Conservation (phyloP, 2,113 vertebrate genomes). For the Hippocampus comes region DNA sequence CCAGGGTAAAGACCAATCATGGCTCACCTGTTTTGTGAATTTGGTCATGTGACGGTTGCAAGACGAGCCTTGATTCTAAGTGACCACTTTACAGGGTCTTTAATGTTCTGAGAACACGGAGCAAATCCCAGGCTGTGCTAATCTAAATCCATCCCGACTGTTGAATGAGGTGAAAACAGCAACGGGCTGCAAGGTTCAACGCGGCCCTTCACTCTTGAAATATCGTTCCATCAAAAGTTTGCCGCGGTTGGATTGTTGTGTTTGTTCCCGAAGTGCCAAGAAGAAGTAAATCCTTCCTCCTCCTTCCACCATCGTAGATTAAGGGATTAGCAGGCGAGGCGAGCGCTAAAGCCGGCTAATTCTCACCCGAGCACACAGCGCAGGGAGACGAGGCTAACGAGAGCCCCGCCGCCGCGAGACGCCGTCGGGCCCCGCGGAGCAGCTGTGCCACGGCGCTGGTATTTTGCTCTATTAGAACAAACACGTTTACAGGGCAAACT, state of each 20-base stretch:
- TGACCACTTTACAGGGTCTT: too few relatives aligned
- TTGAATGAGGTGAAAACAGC: neutral
- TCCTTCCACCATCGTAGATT: conserved; percentile 54
- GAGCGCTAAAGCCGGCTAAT: conserved; percentile 67
- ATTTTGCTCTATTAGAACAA: neutral
- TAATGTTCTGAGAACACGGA: too few relatives aligned
- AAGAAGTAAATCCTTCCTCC: conserved; percentile 58
- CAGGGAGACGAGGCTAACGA: conserved; percentile 55
- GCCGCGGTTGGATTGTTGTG: conserved; percentile 15
- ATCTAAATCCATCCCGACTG: neutral
- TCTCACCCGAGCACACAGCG: conserved; percentile 66
- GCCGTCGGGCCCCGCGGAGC: conserved; percentile 47
- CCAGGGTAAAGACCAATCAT: too few relatives aligned
- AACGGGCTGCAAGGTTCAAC: neutral
- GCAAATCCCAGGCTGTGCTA: neutral
- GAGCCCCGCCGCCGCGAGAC: conserved; percentile 53
- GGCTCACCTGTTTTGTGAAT: too few relatives aligned
- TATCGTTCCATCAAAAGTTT: neutral
- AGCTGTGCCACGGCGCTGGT: conserved; percentile 53
- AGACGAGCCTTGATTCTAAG: too few relatives aligned
- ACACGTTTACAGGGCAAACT: conserved; percentile 1
- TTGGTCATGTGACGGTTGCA: too few relatives aligned
- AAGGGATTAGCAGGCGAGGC: conserved; percentile 65
- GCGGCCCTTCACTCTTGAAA: neutral
- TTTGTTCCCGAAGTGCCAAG: conserved; percentile 33